phyloP scores from a whole-genome alignment of 1,140 invertebrate genomes.

The Aphidius ervi region DNA sequence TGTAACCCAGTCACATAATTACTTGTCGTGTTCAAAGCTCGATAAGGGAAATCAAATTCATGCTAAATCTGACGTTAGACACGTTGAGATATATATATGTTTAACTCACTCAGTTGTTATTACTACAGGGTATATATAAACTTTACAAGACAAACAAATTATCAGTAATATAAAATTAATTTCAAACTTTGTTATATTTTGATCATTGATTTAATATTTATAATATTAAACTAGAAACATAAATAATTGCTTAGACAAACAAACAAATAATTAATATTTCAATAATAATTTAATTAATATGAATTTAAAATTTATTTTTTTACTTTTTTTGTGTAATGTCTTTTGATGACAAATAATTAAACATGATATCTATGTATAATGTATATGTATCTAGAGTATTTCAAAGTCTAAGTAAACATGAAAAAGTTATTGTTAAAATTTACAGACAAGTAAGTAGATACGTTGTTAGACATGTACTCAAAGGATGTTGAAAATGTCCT shows the following conservation, averaged over 20 bases:
- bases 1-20: slow-evolving; percentile 20
- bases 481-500: slow-evolving; percentile 26
- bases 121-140: too few relatives aligned
- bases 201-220: too few relatives aligned
- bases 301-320: too few relatives aligned
- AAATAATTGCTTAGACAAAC: too few relatives aligned
- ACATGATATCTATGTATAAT: background rate
- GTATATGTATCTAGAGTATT: background rate
- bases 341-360: background rate
- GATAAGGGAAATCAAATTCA: slow-evolving; percentile 21
- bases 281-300: too few relatives aligned
- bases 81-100: slow-evolving; percentile 14
- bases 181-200: too few relatives aligned
- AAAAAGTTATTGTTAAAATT: slow-evolving; percentile 4
- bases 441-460: slow-evolving; percentile 2
- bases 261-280: too few relatives aligned
- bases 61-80: slow-evolving; percentile 20
- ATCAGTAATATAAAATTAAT: too few relatives aligned
- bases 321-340: too few relatives aligned
- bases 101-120: too few relatives aligned
- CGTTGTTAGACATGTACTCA: slow-evolving; percentile 23
- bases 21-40: slow-evolving; percentile 12
- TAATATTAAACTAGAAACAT: too few relatives aligned
- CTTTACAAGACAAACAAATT: too few relatives aligned
- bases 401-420: background rate